A percentile compares a stretch with the other conserved stretches of the same genome.
phyloP scores from a whole-genome alignment of 2,888 invertebrate genomes.

The Dryococelus australis region DNA sequence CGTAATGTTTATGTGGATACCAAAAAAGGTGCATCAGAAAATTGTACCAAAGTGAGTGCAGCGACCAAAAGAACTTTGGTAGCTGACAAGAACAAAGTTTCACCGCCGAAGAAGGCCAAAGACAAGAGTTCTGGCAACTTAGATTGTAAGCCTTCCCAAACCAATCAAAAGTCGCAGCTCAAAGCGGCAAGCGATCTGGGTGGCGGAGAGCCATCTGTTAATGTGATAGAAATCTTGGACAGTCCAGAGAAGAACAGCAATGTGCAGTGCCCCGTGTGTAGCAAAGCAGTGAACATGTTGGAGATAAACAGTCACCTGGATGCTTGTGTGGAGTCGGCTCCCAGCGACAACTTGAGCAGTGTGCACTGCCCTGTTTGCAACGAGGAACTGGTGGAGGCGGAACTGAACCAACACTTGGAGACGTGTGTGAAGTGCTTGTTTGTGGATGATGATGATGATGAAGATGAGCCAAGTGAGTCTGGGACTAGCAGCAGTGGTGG shows the following conservation, averaged over 20 bases:
- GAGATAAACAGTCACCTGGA: conserved; percentile 56
- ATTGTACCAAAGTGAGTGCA: neutral
- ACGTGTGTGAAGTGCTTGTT: conserved; percentile 59
- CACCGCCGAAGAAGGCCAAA: neutral
- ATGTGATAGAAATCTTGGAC: neutral
- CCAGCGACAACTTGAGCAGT: neutral
- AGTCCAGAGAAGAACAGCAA: neutral
- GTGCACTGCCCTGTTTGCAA: conserved; percentile 32
- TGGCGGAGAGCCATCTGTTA: neutral
- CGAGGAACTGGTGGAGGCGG: conserved; percentile 29
- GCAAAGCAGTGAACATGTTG: conserved; percentile 53
- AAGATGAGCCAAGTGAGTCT: conserved; percentile 24
- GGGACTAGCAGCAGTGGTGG: neutral
- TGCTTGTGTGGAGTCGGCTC: conserved; percentile 29
- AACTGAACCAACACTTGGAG: conserved; percentile 62
- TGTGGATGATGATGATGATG: conserved; percentile 48
- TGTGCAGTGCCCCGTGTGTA: conserved; percentile 63
- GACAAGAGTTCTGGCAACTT: neutral
- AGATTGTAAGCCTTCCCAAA: neutral
- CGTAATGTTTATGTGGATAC: neutral
- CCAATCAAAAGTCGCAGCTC: neutral
- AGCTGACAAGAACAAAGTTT: neutral
- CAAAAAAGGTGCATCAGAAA: neutral
- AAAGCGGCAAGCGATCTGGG: neutral
- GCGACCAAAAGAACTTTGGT: conserved; percentile 4